A percentile compares a stretch with the other conserved stretches of the same genome.
Conservation (phyloP, 2,797 vertebrate genomes). For the Premnoplex brunnescens region DNA sequence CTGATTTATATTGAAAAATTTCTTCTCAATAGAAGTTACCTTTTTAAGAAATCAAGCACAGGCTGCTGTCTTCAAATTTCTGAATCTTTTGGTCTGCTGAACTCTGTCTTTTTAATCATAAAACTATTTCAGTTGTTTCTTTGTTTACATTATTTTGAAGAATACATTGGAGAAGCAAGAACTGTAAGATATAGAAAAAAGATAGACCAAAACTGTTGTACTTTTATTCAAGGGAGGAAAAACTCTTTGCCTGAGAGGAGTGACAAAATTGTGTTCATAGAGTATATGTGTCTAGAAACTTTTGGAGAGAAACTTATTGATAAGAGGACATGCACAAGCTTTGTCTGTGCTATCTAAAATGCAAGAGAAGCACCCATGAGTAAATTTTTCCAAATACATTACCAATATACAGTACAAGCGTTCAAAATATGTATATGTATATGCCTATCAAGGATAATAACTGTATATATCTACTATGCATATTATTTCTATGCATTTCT, state of each 20-base stretch:
- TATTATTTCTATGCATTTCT: neutral
- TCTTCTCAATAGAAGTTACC: neutral
- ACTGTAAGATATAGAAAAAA: neutral
- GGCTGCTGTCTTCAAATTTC: neutral
- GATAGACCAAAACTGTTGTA: neutral
- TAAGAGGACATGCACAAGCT: neutral
- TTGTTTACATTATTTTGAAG: neutral
- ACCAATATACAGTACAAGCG: neutral
- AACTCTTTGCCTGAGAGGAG: neutral
- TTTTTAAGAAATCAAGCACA: conserved; percentile 2
- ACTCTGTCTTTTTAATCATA: neutral
- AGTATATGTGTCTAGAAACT: neutral
- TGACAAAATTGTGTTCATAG: neutral
- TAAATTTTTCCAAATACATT: neutral
- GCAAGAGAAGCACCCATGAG: neutral
- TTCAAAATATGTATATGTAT: neutral
- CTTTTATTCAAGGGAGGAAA: neutral
- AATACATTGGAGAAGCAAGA: neutral
- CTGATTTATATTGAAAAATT: neutral
- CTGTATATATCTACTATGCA: neutral
- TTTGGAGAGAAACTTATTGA: neutral
- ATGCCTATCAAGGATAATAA: neutral
- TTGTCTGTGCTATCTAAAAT: neutral
- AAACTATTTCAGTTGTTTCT: neutral
- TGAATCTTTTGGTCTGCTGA: conserved; percentile 24